phyloP scores from a whole-genome alignment of 2,113 vertebrate genomes.

The Pollachius pollachius region DNA sequence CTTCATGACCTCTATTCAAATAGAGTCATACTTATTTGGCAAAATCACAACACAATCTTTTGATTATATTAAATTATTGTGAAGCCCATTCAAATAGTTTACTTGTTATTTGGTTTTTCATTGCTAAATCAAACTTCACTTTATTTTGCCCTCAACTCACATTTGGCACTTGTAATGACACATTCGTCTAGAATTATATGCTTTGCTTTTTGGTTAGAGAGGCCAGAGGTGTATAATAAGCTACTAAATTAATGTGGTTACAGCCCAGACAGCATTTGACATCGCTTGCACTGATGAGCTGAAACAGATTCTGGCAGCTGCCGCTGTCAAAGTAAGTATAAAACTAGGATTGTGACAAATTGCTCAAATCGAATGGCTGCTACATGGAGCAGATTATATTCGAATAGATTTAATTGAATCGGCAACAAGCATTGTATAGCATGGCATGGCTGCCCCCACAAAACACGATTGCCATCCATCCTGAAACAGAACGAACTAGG shows the following conservation, averaged over 20 bases:
- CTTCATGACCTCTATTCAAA: too few species aligned
- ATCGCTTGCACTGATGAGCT: constrained; percentile 82
- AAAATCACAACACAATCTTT: too few species aligned
- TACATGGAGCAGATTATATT: too few species aligned
- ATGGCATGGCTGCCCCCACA: too few species aligned
- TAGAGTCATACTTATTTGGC: too few species aligned
- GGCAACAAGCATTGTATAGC: too few species aligned
- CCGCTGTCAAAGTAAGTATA: constrained; percentile 76
- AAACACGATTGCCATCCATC: background rate
- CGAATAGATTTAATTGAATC: too few species aligned
- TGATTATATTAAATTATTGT: too few species aligned
- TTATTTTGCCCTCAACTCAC: background rate
- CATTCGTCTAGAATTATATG: background rate
- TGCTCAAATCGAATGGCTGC: too few species aligned
- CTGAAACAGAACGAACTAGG: background rate
- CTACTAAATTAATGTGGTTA: constrained; percentile 32
- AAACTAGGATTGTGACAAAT: background rate
- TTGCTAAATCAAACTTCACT: too few species aligned
- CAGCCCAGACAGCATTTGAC: constrained; percentile 85
- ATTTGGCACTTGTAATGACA: background rate
- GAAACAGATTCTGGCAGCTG: constrained; percentile 76
- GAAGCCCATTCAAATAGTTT: too few species aligned
- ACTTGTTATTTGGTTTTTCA: too few species aligned
- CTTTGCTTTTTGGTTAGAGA: background rate
- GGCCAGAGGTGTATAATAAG: background rate